Evolutionary conservation across 2,113 vertebrate genomes (phyloP).

Genomic region (Cyphomyrus plagiostoma): DNA sequence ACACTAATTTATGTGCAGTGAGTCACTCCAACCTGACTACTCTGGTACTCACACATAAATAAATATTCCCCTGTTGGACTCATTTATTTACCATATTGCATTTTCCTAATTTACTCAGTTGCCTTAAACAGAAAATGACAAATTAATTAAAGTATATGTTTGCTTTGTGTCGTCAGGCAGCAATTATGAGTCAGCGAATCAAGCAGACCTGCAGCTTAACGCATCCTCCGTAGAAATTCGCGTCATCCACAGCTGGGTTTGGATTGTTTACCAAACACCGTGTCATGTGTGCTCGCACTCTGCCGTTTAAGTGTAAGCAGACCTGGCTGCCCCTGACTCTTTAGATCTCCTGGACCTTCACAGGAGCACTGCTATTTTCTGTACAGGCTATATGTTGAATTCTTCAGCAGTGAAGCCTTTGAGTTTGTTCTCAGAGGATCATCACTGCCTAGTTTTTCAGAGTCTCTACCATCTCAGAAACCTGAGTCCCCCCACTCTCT

Average conservation of each 20-base stretch:
- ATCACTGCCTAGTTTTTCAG: not conserved
- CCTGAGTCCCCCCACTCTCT: not conserved
- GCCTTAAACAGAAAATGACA: not conserved
- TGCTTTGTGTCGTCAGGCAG: not conserved
- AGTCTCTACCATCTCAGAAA: not conserved
- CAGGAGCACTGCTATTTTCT: not conserved
- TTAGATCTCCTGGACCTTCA: not conserved
- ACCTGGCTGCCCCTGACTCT: not conserved
- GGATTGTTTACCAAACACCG: not conserved
- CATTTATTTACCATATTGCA: conserved; percentile 7
- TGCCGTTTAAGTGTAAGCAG: not conserved
- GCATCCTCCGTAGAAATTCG: not conserved
- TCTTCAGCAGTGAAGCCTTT: not conserved
- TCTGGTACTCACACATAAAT: not conserved
- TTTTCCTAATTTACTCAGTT: not conserved
- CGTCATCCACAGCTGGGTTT: not conserved
- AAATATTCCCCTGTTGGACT: not conserved
- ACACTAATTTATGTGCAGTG: conserved; percentile 14
- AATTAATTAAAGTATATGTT: not conserved
- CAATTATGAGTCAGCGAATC: not conserved
- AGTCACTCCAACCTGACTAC: conserved; percentile 15
- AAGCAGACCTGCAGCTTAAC: not conserved
- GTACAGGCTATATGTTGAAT: not conserved
- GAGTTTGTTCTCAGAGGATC: not conserved
- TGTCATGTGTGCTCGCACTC: not conserved